Base-by-base conservation (phyloP, 2,113 vertebrate species). In the Psophia crepitans region DNA sequence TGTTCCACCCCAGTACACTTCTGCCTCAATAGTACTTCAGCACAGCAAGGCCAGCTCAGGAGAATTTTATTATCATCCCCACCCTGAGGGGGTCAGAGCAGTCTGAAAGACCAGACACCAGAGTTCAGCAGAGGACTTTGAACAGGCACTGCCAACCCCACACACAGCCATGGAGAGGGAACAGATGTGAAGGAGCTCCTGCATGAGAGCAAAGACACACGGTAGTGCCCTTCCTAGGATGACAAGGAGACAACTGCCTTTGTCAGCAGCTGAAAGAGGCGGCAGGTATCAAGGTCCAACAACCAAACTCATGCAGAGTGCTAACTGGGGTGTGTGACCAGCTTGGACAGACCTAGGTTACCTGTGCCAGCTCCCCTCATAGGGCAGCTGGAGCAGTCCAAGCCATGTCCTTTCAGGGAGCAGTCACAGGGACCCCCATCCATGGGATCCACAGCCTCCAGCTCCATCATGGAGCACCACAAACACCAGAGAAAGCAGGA, bases 221-320 rank as follows among this genome's bases (percentile, higher is more conserved):
- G 1, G 28, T 1, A 2, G 1, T 5, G 8, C 24, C 39, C 35
- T 19, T 20, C 49, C 35, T 18, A 4, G 18, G 4, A 1, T 1
- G 33, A 49, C 35, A 27, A 1, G 18, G 39, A 33, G 28, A 23
- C 7, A 35, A 12, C 24, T 2, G 8, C 3, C 30, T 24, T 3
- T 8, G 2, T 1, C 66, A 30, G 53, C 21, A 21, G 26, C 41
- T 16, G 2, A 0, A 12, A 35, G 27, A 1, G 14, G 54, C 22
- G 48, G 11, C 12, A 24, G 49, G 1, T 7, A 1, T 5, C 32
- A 2, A 26, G 26, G 21, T 20, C 14, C 60, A 53, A 2, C 11
- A 16, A 0, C 39, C 17, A 2, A 9, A 0, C 13, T 8, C 2
- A 0, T 1, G 6, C n/a, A 13, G 12, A 17, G 19, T 46, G 1